Base-by-base conservation (phyloP, 2,888 invertebrate genomes). In the Plebejus melissa region DNA sequence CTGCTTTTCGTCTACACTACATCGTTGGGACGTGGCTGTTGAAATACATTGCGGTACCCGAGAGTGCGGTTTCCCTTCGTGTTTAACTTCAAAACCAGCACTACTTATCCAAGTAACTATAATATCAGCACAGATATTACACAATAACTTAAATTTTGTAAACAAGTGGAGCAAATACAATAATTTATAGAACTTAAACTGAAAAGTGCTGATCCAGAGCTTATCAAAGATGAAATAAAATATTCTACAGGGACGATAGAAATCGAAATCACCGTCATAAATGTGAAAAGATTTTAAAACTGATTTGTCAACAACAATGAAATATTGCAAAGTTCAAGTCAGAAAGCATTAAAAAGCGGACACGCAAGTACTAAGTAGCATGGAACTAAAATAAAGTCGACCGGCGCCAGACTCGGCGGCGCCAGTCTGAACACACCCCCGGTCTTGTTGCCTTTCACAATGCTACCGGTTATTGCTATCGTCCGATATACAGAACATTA, bases 351-450 rank as follows among this genome's bases (percentile, higher is more conserved):
- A 71, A 58, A 71, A 71, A 69, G 58, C 57, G 71, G 38, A 70
- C 71, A 69, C 74, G 46, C 32, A 57, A 58, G 57, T 71, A 74
- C 69, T 74, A 69, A 76, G 69, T 74, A 46, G 69, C 54, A 74
- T 74, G 74, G 38, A 60, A 50, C 69, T 65, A 76, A 76, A 76
- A 76, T 77, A 76, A 75, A 76, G 74, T 74, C 76, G 76, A 82
- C 82, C 81, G 86, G 86, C 85, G 87, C 84, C 84, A 90, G 90
- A 89, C 90, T 77, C 80, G 84, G 76, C 83, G 90, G 72, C 72
- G 72, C 72, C 72, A 32, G 74, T 76, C 74, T 75, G 76, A 76
- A 78, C 78, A 46, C 71, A 71, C 41, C 71, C 71, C 28, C 46
- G 41, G 46, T 41, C 65, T 41, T 41, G 71, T 71, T 11, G 77